Evolutionary conservation across 1,140 invertebrate genomes (phyloP).

Genomic region (Zelostemma sp.): DNA sequence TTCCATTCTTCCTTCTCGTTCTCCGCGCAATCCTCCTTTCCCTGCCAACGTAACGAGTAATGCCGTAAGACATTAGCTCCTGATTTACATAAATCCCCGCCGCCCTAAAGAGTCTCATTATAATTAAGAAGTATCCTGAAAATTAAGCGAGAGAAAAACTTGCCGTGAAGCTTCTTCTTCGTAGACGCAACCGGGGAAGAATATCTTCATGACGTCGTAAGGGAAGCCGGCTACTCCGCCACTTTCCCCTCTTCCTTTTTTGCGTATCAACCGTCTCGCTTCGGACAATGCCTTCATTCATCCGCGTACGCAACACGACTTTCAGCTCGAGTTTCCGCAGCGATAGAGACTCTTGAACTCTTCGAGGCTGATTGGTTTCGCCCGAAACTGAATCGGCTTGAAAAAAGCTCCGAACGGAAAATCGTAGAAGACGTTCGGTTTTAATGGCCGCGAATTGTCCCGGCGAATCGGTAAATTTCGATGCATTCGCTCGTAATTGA

Average conservation of each 20-base stretch:
- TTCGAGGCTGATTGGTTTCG: slow-evolving; percentile 19
- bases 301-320: slow-evolving; percentile 16
- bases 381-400: slow-evolving; percentile 4
- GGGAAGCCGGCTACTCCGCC: slow-evolving; percentile 37
- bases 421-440: neutral
- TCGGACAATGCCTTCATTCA: slow-evolving; percentile 44
- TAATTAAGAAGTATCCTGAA: slow-evolving; percentile 68
- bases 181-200: slow-evolving; percentile 27
- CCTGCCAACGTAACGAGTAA: slow-evolving; percentile 56
- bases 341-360: slow-evolving; percentile 27
- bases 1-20: slow-evolving; percentile 14
- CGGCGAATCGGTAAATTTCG: neutral
- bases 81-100: slow-evolving; percentile 66
- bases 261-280: slow-evolving; percentile 22
- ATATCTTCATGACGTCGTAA: slow-evolving; percentile 40
- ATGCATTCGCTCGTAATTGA: slow-evolving; percentile 7
- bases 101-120: slow-evolving; percentile 66
- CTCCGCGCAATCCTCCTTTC: slow-evolving; percentile 17
- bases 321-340: slow-evolving; percentile 22
- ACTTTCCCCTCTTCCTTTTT: slow-evolving; percentile 34
- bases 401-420: neutral
- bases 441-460: neutral
- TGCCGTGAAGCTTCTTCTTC: slow-evolving; percentile 36
- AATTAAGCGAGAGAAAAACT: slow-evolving; percentile 64
- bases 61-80: slow-evolving; percentile 67